Conservation (phyloP, 2,113 vertebrate genomes). For the Ptychochromis oligacanthus region DNA sequence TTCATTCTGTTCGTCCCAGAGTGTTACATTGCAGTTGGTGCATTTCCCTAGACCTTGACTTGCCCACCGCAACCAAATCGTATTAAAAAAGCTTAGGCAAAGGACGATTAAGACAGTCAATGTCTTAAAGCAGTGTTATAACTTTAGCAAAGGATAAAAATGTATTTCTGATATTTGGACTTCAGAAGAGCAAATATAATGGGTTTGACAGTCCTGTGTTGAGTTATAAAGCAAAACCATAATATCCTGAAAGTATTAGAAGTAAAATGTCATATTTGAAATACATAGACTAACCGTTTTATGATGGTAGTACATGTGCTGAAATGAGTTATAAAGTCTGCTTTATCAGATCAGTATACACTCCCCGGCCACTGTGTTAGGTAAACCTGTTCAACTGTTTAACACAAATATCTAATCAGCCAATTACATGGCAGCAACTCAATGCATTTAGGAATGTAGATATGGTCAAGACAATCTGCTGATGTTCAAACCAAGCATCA, state of each 20-base stretch:
- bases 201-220: background rate
- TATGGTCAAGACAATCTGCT: background rate
- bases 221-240: background rate
- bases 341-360: background rate
- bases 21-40: conserved; percentile 43
- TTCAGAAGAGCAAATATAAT: conserved; percentile 4
- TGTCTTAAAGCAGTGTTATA: conserved; percentile 12
- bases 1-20: conserved; percentile 29
- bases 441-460: background rate
- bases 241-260: background rate
- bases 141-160: background rate
- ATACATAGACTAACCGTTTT: background rate
- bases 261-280: background rate
- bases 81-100: conserved; percentile 7
- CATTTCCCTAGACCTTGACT: conserved; percentile 42
- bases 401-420: background rate
- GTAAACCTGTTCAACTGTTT: background rate
- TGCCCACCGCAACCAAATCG: conserved; percentile 3
- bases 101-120: conserved; percentile 24
- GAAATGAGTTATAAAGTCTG: background rate
- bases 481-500: background rate
- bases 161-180: background rate
- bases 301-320: background rate
- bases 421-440: background rate
- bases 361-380: background rate